Percentiles rank a stretch among this genome's conserved stretches.
These are phyloP conservation scores for Proctacanthus coquilletti DNA, from an alignment of 1,140 invertebrate genomes.

Conservation along the genomic window DNA sequence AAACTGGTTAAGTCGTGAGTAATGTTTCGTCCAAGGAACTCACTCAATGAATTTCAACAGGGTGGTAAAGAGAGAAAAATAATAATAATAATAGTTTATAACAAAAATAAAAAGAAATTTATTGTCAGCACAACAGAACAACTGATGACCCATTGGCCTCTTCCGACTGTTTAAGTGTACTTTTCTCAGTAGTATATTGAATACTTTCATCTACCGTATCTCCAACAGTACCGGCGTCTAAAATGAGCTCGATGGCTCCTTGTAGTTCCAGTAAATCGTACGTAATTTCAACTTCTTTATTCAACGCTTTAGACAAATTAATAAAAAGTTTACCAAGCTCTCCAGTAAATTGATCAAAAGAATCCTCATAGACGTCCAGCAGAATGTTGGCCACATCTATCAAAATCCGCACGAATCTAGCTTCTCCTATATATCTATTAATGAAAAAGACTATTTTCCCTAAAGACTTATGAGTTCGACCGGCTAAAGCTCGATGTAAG, in stretches of 20 bases:
- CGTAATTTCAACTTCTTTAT: slow-evolving; percentile 49
- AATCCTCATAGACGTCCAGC: slow-evolving; percentile 54
- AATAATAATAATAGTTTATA: too few species aligned
- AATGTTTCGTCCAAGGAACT: too few species aligned
- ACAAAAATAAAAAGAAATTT: too few species aligned
- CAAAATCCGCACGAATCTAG: slow-evolving; percentile 53
- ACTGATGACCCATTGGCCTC: slow-evolving; percentile 10
- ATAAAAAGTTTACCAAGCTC: slow-evolving; percentile 42
- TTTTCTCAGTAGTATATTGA: slow-evolving; percentile 5
- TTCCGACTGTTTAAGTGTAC: slow-evolving; percentile 8
- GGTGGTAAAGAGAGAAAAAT: too few species aligned
- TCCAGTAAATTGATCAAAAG: slow-evolving; percentile 36
- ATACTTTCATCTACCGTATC: slow-evolving; percentile 9
- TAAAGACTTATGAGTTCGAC: slow-evolving; percentile 49
- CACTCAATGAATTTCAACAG: too few species aligned
- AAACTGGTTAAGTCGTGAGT: too few species aligned
- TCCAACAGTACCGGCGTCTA: slow-evolving; percentile 31
- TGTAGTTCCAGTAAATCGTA: slow-evolving; percentile 43
- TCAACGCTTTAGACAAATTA: slow-evolving; percentile 41
- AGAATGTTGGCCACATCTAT: slow-evolving; percentile 57
- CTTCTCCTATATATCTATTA: slow-evolving; percentile 54
- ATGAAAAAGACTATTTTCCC: slow-evolving; percentile 57
- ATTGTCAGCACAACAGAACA: slow-evolving; percentile 8
- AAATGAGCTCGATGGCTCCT: slow-evolving; percentile 51
- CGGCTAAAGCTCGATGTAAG: slow-evolving; percentile 51